Base-by-base conservation (phyloP, 2,113 vertebrate species). In the Oncorhynchus mykiss region DNA sequence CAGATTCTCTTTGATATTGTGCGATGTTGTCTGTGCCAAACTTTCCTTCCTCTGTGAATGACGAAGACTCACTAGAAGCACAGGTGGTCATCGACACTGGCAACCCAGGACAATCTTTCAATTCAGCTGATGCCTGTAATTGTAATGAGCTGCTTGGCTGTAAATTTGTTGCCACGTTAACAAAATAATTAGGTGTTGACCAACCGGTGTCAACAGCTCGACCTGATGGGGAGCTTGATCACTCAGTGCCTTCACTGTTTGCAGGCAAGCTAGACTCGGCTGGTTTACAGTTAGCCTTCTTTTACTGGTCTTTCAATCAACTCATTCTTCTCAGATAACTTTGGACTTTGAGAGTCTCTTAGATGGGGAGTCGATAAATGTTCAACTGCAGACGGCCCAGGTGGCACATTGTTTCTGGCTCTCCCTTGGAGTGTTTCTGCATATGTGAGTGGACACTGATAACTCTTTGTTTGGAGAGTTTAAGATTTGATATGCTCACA, bases 21-120 rank as follows among this genome's bases (percentile, higher is more conserved):
- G 73, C 66, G 65, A n/a, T n/a, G 54, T 81, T 59, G 22, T 80
- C 77, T 57, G 9, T 9, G 22, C 74, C 82, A 86, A 77, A 76
- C 74, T 84, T 74, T 83, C 76, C 85, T 78, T 74, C 48, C 73
- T 84, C 74, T 62, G 0, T 70, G 73, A 78, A 83, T 84, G 86
- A 73, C 75, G 75, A 75, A 57, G 75, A 80, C 84, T 88, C n/a
- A 71, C 16, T 70, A 22, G 1, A 6, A 67, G 67, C 64, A 73
- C 39, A n/a, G 11, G 13, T 49, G 24, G 48, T 20, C 67, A 59
- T 14, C 70, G 70, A 76, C 84, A 49, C 67, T 22, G 54, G 71
- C 48, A 78, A 70, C 34, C 12, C 57, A 48, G 71, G 20, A 54
- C 65, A 29, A n/a, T 22, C 70, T 64, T 78, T 79, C 12, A 72